Conservation (phyloP, 37 sponge, comb jelly and placozoan genomes). For the Agelas oroides region DNA sequence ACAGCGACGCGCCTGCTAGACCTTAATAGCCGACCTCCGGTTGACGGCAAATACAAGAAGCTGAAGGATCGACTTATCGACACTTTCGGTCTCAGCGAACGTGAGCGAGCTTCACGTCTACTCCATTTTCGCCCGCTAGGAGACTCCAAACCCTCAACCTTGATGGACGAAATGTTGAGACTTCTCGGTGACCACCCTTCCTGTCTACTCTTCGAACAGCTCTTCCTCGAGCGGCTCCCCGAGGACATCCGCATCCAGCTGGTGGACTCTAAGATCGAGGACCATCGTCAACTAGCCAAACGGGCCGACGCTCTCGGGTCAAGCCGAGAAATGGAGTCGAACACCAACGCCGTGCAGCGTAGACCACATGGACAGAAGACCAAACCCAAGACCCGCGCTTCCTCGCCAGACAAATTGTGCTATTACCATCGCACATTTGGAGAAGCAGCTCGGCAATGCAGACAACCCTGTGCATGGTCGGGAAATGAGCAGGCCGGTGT, state of each 20-base stretch:
- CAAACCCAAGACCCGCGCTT: not conserved
- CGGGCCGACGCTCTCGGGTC: constrained; percentile 11
- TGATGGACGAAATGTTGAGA: too few relatives aligned
- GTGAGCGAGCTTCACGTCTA: too few relatives aligned
- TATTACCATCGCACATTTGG: too few relatives aligned
- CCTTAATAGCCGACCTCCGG: not conserved
- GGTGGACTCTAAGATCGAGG: not conserved
- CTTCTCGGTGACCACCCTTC: too few relatives aligned
- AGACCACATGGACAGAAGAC: not conserved
- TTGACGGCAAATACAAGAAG: not conserved
- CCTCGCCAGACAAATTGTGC: not conserved
- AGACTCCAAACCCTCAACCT: too few relatives aligned
- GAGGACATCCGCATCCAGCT: too few relatives aligned
- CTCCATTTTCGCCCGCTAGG: too few relatives aligned
- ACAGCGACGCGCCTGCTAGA: constrained; percentile 26
- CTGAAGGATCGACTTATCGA: constrained; percentile 32
- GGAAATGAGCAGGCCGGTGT: constrained; percentile 27
- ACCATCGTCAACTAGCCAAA: not conserved
- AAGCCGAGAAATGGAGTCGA: not conserved
- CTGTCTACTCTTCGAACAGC: too few relatives aligned
- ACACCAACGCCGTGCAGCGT: not conserved
- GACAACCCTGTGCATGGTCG: constrained; percentile 9
- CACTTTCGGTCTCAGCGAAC: constrained; percentile 39
- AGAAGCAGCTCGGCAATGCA: not conserved
- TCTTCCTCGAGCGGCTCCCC: too few relatives aligned